phyloP scores from a whole-genome alignment of 2,113 vertebrate species.

The Petrocephalus zakoni region DNA sequence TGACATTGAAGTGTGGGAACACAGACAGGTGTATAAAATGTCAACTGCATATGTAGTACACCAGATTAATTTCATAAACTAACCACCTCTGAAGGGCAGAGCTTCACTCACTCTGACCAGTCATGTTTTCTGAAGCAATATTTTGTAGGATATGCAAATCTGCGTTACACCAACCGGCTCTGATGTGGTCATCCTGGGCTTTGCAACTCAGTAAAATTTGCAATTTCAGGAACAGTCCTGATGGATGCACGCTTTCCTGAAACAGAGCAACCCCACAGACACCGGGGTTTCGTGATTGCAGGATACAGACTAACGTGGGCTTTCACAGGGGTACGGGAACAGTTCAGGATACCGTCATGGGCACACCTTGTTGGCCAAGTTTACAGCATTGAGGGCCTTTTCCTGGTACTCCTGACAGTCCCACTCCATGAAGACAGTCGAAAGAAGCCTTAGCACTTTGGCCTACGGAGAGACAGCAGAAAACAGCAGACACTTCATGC shows the following conservation, averaged over 20 bases:
- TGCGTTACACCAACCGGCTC: conserved; percentile 61
- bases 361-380: conserved; percentile 80
- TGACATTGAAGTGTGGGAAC: conserved; percentile 40
- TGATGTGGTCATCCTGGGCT: conserved; percentile 63
- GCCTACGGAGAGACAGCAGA: conserved; percentile 58
- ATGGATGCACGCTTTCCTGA: conserved; percentile 68
- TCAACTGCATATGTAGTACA: neutral
- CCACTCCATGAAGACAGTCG: conserved; percentile 78
- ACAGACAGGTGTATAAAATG: conserved; percentile 7
- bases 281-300: neutral
- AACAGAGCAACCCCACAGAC: conserved; percentile 17
- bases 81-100: neutral
- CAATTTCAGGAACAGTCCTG: conserved; percentile 77
- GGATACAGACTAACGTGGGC: neutral
- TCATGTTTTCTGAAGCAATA: neutral
- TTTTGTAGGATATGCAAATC: neutral
- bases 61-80: neutral
- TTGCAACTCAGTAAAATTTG: conserved; percentile 71
- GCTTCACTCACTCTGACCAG: neutral
- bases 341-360: neutral
- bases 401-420: conserved; percentile 63
- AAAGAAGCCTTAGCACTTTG: conserved; percentile 76
- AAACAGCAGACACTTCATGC: neutral
- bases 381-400: conserved; percentile 70
- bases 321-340: neutral